Evolutionary conservation across 2,113 vertebrate genomes (phyloP), one percentile per base, ranked within the genome.

Genomic region (Gila orcuttii): DNA sequence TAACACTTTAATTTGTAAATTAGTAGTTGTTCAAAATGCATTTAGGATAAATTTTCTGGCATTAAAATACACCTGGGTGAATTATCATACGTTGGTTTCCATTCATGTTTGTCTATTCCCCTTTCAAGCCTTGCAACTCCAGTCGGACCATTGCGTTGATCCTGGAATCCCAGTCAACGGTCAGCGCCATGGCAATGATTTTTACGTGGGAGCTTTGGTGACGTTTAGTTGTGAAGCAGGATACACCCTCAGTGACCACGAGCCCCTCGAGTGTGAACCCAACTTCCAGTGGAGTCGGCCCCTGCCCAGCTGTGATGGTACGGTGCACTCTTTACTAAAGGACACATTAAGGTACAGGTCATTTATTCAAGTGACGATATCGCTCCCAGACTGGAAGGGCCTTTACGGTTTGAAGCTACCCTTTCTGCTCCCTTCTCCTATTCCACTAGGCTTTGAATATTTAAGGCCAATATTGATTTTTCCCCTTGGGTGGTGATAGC

Each of bases 211-310:
- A 0, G 98, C 98, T 0, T 90, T 98, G 90, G 98, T 99, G 92
- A 98, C 96, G 0, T 99, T 99, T 89, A 97, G 95, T 94, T 99
- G 98, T 0, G 97, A 99, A 0, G 95, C 97, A 0, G 98, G 98
- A 8, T 99, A 99, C 91, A 97, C 97, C 0, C 92, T 99, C 31
- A 99, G 98, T 2, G 96, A 98, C 75, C 68, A 73, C 0, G 94
- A 97, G 86, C 96, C 97, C 31, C 92, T 99, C 77, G 97, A 98
- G 90, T 99, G 98, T 50, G 98, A 99, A 88, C 97, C 98, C 6
- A 99, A 99, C 94, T 99, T 99, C 89, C 98, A 99, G 92, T 99
- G 98, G 98, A 99, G 97, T 89, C 95, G 96, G 1, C 96, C 97
- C 0, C 96, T 99, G 85, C 98, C 98, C 81, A 98, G 96, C 94